Conservation (phyloP, 1,140 invertebrate species). For the Euglossa dilemma region DNA sequence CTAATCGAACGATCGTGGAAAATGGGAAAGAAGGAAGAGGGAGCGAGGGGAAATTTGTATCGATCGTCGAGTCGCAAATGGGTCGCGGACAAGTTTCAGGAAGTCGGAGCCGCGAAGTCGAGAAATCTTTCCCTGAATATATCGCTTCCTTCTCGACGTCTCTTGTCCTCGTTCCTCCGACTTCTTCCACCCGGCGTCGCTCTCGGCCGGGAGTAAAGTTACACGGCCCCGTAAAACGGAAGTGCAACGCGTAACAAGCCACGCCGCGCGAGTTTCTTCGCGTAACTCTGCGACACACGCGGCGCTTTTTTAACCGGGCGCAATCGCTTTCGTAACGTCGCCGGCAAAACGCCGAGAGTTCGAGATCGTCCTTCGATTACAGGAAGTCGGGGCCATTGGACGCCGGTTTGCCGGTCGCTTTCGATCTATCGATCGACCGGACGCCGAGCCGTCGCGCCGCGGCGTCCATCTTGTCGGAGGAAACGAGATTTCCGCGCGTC, state of each 20-base stretch:
- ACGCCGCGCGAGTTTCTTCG: constrained; percentile 46
- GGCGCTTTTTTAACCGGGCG: constrained; percentile 30
- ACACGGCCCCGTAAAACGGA: constrained; percentile 57
- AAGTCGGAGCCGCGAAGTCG: background rate
- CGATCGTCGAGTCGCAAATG: constrained; percentile 5
- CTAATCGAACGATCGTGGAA: background rate
- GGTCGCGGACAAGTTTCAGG: constrained; percentile 3
- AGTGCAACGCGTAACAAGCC: constrained; percentile 58
- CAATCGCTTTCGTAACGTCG: constrained; percentile 53
- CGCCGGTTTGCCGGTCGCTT: constrained; percentile 14
- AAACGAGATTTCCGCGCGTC: background rate
- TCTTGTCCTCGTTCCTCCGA: background rate
- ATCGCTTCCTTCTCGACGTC: background rate
- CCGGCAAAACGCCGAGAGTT: constrained; percentile 34
- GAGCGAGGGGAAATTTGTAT: background rate
- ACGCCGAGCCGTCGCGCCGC: background rate
- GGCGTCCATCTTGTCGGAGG: background rate
- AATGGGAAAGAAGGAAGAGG: no score
- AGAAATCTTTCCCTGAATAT: background rate
- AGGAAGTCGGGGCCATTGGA: constrained; percentile 43
- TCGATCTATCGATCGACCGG: constrained; percentile 34
- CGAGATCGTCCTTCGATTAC: constrained; percentile 57
- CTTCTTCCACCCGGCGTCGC: no score
- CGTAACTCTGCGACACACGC: constrained; percentile 26
- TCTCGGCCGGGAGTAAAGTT: background rate